Evolutionary conservation across 2,113 vertebrate species (phyloP).

Genomic region (Tachycineta bicolor): DNA sequence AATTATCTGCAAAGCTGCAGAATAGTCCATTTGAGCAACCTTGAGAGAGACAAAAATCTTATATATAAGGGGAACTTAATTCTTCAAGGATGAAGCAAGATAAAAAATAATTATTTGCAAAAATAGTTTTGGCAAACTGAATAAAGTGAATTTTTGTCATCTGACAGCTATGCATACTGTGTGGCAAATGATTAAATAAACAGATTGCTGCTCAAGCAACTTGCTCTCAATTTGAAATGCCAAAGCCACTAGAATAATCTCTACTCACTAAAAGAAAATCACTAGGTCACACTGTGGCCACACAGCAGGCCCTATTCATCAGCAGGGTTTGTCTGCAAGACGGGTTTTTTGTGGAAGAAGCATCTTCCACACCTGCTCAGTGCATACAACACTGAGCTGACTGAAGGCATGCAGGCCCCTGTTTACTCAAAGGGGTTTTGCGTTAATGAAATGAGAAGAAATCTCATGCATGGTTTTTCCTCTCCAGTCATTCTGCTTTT

Average conservation of each 20-base stretch:
- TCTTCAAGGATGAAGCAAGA: conserved; percentile 46
- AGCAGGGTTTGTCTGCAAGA: not conserved
- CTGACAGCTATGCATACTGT: conserved; percentile 44
- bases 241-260: conserved; percentile 60
- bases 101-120: conserved; percentile 54
- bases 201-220: conserved; percentile 54
- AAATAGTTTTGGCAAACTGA: conserved; percentile 39
- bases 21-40: conserved; percentile 23
- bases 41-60: conserved; percentile 30
- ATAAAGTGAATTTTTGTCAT: conserved; percentile 2
- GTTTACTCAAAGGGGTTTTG: not conserved
- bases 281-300: conserved; percentile 30
- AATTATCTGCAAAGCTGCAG: conserved; percentile 40
- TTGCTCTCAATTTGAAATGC: conserved; percentile 20
- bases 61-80: conserved; percentile 43
- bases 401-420: not conserved
- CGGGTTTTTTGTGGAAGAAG: not conserved
- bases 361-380: not conserved
- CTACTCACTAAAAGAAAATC: conserved; percentile 37
- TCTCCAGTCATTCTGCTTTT: not conserved
- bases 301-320: conserved; percentile 39
- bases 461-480: not conserved
- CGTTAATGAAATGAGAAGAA: accelerated
- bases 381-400: not conserved
- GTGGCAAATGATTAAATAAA: conserved; percentile 70